Conservation (phyloP, 2,888 invertebrate genomes). For the Malacosoma neustria region DNA sequence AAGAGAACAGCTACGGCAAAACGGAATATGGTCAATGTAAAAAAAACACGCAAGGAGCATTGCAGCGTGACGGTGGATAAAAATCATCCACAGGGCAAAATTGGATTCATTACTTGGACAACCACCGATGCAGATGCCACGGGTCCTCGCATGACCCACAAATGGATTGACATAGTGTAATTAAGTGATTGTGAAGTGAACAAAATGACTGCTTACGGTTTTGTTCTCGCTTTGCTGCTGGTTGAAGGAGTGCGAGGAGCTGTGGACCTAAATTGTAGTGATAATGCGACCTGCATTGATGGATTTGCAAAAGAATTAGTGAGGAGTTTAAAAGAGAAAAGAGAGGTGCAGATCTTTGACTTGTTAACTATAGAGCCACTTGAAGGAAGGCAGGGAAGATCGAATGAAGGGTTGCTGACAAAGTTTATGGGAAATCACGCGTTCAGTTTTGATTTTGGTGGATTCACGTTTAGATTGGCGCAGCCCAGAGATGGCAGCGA, state of each 20-base stretch:
- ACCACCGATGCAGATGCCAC: constrained; percentile 50
- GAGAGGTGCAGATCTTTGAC: constrained; percentile 69
- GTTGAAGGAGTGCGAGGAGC: constrained; percentile 43
- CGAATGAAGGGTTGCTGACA: constrained; percentile 44
- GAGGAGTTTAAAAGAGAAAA: constrained; percentile 65
- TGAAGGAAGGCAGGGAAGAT: constrained; percentile 44
- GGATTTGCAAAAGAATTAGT: constrained; percentile 63
- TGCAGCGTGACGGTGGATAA: constrained; percentile 67
- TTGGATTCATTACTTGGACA: constrained; percentile 57
- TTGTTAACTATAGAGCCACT: constrained; percentile 72
- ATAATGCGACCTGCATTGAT: constrained; percentile 77
- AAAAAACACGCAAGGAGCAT: constrained; percentile 34
- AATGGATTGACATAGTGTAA: constrained; percentile 60
- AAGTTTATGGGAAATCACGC: constrained; percentile 67
- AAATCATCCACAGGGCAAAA: constrained; percentile 55
- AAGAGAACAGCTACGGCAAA: constrained; percentile 34
- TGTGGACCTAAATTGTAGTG: constrained; percentile 69
- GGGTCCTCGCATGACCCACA: constrained; percentile 54
- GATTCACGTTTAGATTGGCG: constrained; percentile 66
- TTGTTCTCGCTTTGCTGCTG: constrained; percentile 44
- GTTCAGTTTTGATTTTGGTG: constrained; percentile 70
- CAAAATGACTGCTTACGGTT: constrained; percentile 58
- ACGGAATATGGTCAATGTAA: constrained; percentile 28
- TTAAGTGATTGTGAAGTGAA: constrained; percentile 38
- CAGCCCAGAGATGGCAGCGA: constrained; percentile 60